Evolutionary conservation across 2,888 invertebrate genomes (phyloP).

Genomic region (Gonocerus acuteangulatus): DNA sequence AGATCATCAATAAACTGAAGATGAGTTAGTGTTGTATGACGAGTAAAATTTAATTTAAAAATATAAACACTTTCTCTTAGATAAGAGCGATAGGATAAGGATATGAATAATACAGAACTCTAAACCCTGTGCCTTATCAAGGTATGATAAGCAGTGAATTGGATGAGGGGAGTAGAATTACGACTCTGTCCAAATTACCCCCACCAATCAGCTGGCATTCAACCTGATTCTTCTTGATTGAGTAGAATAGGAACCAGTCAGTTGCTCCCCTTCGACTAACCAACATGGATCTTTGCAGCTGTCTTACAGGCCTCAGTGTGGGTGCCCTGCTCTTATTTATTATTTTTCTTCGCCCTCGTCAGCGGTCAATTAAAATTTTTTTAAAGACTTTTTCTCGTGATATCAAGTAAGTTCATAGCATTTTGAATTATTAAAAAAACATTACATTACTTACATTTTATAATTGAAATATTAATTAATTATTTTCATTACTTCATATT

Average conservation of each 20-base stretch:
- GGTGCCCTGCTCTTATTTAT: neutral
- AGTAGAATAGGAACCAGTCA: constrained; percentile 2
- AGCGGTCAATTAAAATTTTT: constrained; percentile 11
- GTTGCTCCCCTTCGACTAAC: neutral
- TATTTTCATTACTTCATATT: too few species aligned
- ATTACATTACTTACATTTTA: neutral
- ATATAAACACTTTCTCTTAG: too few species aligned
- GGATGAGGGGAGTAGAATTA: too few species aligned
- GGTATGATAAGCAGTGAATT: too few species aligned
- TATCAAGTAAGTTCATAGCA: constrained; percentile 18
- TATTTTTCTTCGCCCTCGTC: constrained; percentile 12
- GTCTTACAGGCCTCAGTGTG: neutral
- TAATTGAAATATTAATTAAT: too few species aligned
- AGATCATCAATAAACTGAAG: too few species aligned
- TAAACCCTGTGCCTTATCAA: too few species aligned
- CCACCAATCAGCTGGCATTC: neutral
- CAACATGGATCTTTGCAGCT: neutral
- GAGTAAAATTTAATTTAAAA: too few species aligned
- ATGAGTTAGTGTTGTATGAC: too few species aligned
- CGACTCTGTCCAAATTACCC: neutral
- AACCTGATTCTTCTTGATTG: constrained; percentile 9
- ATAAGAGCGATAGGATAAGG: too few species aligned
- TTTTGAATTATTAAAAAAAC: neutral
- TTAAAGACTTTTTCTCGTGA: constrained; percentile 27
- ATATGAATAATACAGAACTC: too few species aligned